Evolutionary conservation across 2,888 invertebrate genomes (phyloP).

Genomic region (Slavum lentiscoides): DNA sequence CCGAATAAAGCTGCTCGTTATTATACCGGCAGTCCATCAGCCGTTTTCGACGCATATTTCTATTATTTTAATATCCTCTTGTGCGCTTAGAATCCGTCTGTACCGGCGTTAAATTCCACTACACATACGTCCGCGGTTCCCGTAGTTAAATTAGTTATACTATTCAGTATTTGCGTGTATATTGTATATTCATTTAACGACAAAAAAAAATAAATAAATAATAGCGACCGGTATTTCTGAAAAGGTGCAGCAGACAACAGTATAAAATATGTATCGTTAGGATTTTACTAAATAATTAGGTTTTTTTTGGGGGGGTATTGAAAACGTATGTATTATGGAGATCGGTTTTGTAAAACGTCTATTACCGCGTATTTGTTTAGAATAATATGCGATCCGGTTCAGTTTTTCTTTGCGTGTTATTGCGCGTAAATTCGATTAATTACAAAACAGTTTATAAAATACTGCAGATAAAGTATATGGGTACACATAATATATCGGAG

Average conservation of each 20-base stretch:
- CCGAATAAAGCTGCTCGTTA: background rate
- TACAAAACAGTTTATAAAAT: no score
- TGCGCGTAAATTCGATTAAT: no score
- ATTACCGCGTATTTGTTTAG: no score
- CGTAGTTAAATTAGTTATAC: slow-evolving; percentile 1
- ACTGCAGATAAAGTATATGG: no score
- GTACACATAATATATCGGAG: no score
- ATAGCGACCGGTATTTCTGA: slow-evolving; percentile 21
- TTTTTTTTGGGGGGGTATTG: background rate
- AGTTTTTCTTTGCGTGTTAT: no score
- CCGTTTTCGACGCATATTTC: slow-evolving; percentile 6
- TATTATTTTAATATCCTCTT: slow-evolving; percentile 18
- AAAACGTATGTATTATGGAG: background rate
- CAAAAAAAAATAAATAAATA: background rate
- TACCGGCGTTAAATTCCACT: no score
- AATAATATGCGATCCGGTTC: no score
- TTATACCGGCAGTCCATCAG: background rate
- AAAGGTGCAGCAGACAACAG: background rate
- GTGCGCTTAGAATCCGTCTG: background rate
- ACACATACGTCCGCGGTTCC: no score
- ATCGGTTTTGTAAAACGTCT: no score
- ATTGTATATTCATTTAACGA: background rate
- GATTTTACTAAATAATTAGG: background rate
- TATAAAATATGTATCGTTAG: slow-evolving; percentile 1
- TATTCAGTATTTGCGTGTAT: background rate